Evolutionary conservation across 2,113 vertebrate species (phyloP), one percentile per base, ranked within the genome.

Genomic region (Pandion haliaetus): DNA sequence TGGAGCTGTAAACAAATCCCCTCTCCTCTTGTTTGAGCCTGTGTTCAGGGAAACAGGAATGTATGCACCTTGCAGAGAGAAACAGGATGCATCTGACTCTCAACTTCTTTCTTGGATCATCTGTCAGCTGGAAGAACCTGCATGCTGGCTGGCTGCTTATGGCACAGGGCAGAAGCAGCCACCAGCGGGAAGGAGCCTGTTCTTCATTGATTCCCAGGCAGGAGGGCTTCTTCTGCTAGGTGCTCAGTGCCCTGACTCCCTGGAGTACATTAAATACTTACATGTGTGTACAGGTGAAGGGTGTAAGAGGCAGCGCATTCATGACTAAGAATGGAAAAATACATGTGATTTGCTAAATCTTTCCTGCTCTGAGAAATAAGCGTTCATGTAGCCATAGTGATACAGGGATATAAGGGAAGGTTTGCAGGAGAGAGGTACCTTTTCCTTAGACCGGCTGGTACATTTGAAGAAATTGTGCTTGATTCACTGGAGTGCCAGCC

Each of bases 211-310:
- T 58, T 13, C 21, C 29, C 8, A 10, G 19, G 45, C 55, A 65
- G 62, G 26, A 77, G 70, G 62, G 26, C n/a, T 61, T 26, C 19
- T 79, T 49, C 54, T 83, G 71, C 58, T 23, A 2, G n/a, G 52
- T 71, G 28, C 71, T 24, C 31, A 61, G 77, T 6, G 19, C 26
- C 63, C 29, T 1, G 4, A 7, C 32, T 50, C 69, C 2, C 32
- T 2, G 0, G 3, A 45, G 20, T 24, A 12, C 3, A 0, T 28
- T 14, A 5, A 25, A 17, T 7, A 13, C 31, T 36, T 6, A 13
- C 1, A 1, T 10, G 4, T 8, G 2, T 2, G 18, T 42, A 11
- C 18, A 25, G n/a, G 23, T 17, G 40, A 61, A 45, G 59, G 34
- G 17, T 28, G 3, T 21, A 16, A 67, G 55, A 86, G 55, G 42